These are phyloP conservation scores for Eremophila alpestris DNA, from an alignment of 2,797 vertebrate genomes.

Conservation along the genomic window DNA sequence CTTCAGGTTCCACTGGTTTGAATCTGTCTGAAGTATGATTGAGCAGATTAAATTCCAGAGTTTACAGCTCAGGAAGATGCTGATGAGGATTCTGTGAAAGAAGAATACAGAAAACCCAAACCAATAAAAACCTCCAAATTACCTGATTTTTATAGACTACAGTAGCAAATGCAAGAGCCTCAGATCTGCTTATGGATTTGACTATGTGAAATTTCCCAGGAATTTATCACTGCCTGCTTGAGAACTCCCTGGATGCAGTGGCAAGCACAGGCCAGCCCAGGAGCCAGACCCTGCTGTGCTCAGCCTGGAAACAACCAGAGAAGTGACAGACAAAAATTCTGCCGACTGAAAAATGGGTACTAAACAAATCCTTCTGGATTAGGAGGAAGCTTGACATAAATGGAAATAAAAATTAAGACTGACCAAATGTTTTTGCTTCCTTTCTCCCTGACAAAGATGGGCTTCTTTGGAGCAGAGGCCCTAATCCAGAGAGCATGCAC, in stretches of 20 bases:
- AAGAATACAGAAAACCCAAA: neutral
- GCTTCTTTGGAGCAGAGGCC: neutral
- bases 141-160: neutral
- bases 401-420: neutral
- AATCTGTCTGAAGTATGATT: neutral
- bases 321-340: neutral
- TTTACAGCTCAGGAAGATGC: neutral
- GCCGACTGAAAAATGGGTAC: neutral
- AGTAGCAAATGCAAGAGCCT: neutral
- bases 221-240: neutral
- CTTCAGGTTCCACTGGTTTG: neutral
- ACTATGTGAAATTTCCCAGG: neutral
- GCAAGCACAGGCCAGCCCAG: neutral
- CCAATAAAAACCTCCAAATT: rapidly evolving
- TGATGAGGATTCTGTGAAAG: neutral
- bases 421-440: neutral
- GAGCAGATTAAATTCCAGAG: neutral
- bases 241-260: neutral
- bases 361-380: neutral
- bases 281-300: neutral
- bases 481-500: neutral
- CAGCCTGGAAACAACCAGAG: neutral
- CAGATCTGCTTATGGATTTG: neutral
- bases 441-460: neutral
- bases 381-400: neutral